phyloP scores from a whole-genome alignment of 2,888 invertebrate genomes.

The Synanthedon tipuliformis region DNA sequence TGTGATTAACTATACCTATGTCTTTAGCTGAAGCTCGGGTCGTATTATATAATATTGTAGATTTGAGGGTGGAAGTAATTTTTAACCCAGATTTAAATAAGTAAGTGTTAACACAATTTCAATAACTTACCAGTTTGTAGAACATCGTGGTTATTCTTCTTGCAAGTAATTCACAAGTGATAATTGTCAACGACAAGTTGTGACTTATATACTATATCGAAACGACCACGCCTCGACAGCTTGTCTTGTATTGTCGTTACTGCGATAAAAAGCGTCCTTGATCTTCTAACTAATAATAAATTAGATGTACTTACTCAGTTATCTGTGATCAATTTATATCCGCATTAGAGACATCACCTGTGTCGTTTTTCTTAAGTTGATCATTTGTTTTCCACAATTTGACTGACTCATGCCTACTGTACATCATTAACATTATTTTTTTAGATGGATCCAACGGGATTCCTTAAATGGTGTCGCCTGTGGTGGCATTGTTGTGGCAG shows the following conservation, averaged over 20 bases:
- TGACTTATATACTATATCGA: conserved; percentile 43
- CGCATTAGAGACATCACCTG: conserved; percentile 19
- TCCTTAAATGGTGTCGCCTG: no score
- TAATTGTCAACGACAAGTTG: conserved; percentile 23
- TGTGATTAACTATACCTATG: no score
- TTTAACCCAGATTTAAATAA: no score
- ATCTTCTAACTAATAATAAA: conserved; percentile 53
- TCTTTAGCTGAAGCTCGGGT: no score
- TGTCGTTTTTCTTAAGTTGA: background rate
- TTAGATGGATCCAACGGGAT: no score
- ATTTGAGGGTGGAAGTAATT: no score
- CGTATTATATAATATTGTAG: no score
- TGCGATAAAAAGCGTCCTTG: conserved; percentile 59
- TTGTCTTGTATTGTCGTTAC: conserved; percentile 21
- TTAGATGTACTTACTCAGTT: conserved; percentile 25
- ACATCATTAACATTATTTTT: no score
- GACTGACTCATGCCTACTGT: no score
- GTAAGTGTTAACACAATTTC: no score
- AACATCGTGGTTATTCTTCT: conserved; percentile 50
- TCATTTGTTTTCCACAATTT: no score
- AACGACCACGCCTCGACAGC: conserved; percentile 48
- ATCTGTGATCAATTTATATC: conserved; percentile 37
- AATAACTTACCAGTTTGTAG: conserved; percentile 52
- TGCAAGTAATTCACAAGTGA: conserved; percentile 52
- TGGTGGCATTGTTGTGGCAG: no score